Base-by-base conservation (phyloP, 2,797 vertebrate species). In the Danio tinwini region DNA sequence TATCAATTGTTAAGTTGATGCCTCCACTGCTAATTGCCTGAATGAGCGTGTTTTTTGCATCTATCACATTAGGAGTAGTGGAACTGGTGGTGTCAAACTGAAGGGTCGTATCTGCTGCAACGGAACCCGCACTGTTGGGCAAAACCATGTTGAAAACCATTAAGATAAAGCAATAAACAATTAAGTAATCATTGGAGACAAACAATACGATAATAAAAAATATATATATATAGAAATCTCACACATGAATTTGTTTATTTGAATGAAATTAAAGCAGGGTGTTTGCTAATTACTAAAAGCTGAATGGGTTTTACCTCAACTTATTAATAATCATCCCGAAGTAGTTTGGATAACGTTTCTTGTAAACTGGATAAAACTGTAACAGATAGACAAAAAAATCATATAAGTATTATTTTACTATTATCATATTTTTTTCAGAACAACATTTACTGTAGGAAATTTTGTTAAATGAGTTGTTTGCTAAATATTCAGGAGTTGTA, bases 291-390 rank as follows among this genome's bases (percentile, higher is more conserved):
- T 7, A 17, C 6, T 29, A 9, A 2, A 52, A 52, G 2, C 49
- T 52, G 10, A 70, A 52, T 12, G 9, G n/a, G 14, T 52, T 49
- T 73, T 77, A 77, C 75, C 53, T 77, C 21, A 59, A 59, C 13
- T 40, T 49, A 9, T 0, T 0, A 49, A 77, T 59, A 0, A 0
- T 0, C 75, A 77, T 77, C 0, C 3, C 5, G 1, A 1, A 0
- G 12, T 19, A 58, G 5, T 40, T 49, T 49, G 2, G 0, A 5
- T 5, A 40, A 2, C 3, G 4, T 1, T 0, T 10, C 0, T 0
- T 77, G 52, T 19, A 47, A 47, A 59, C 0, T 10, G 0, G 0
- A 3, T 0, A 2, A 49, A 6, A 37, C 62, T 77, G 53, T 39
- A 68, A 68, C 1, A 37, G 14, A 37, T 6, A 16, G 37, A 74